A percentile compares a stretch with the other conserved stretches of the same genome.
Conservation (phyloP, 2,888 invertebrate species). For the Plagodis pulveraria region DNA sequence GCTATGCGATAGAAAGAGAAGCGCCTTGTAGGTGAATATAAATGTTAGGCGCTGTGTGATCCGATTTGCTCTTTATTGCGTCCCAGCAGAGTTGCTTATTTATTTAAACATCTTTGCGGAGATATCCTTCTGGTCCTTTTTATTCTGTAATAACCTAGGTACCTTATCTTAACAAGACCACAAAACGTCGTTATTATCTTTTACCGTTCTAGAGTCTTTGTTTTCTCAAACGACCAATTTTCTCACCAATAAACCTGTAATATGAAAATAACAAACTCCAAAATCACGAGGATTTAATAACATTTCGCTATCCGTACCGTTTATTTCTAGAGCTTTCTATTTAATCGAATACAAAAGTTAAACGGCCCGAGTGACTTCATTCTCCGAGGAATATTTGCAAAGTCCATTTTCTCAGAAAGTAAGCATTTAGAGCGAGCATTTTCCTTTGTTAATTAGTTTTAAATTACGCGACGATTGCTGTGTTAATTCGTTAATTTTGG, state of each 20-base stretch:
- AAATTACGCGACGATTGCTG: constrained; percentile 79
- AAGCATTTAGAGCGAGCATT: constrained; percentile 74
- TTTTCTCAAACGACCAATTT: constrained; percentile 21
- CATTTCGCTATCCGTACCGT: constrained; percentile 59
- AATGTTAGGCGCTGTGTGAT: too few relatives aligned
- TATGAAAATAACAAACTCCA: constrained; percentile 55
- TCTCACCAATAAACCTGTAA: constrained; percentile 38
- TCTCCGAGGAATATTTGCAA: constrained; percentile 72
- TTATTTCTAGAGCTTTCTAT: constrained; percentile 76
- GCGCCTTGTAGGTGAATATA: too few relatives aligned
- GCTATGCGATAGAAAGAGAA: too few relatives aligned
- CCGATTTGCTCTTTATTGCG: too few relatives aligned
- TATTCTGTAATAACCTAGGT: too few relatives aligned
- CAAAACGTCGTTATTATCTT: neutral
- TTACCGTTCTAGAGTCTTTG: constrained; percentile 3
- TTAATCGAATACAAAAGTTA: constrained; percentile 82
- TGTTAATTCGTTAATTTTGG: constrained; percentile 75
- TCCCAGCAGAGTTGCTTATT: too few relatives aligned
- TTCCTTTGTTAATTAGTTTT: constrained; percentile 82
- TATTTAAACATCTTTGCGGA: too few relatives aligned
- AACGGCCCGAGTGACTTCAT: constrained; percentile 73
- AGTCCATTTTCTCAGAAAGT: constrained; percentile 77
- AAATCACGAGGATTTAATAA: constrained; percentile 58
- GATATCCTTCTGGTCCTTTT: too few relatives aligned
- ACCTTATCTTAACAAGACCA: too few relatives aligned